phyloP scores from a whole-genome alignment of 2,113 vertebrate species.

The Sinocyclocheilus anophthalmus region DNA sequence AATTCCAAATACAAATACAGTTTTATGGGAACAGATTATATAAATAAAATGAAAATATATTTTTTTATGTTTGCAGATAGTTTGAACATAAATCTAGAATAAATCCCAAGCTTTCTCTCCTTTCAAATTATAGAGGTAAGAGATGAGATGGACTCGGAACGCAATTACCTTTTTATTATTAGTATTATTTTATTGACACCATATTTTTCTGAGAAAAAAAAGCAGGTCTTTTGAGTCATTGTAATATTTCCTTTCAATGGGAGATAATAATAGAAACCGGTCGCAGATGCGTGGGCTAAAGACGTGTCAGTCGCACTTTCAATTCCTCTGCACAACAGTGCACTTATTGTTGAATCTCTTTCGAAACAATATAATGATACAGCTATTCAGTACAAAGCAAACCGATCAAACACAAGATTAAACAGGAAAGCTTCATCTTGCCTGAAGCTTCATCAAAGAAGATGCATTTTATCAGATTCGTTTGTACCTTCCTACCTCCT shows the following conservation, averaged over 20 bases:
- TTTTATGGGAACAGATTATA: background rate
- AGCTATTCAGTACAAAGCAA: background rate
- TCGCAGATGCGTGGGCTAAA: conserved; percentile 27
- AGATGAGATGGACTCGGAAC: no score
- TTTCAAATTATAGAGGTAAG: background rate
- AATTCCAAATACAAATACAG: background rate
- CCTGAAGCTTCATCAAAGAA: background rate
- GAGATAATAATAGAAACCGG: background rate
- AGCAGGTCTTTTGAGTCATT: background rate
- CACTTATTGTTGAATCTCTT: background rate
- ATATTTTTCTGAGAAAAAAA: background rate
- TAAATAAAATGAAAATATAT: background rate
- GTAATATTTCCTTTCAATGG: background rate
- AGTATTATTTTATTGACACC: background rate
- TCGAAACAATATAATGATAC: background rate
- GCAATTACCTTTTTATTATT: background rate
- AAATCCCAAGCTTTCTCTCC: background rate
- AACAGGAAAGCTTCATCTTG: background rate
- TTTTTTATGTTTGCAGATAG: background rate
- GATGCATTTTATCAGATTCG: background rate
- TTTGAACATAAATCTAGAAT: background rate
- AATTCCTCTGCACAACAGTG: background rate
- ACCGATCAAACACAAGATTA: background rate
- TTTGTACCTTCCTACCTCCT: background rate
- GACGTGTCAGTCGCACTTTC: background rate